Base-by-base conservation (phyloP, 2,888 invertebrate species). In the Zaprionus bogoriensis region DNA sequence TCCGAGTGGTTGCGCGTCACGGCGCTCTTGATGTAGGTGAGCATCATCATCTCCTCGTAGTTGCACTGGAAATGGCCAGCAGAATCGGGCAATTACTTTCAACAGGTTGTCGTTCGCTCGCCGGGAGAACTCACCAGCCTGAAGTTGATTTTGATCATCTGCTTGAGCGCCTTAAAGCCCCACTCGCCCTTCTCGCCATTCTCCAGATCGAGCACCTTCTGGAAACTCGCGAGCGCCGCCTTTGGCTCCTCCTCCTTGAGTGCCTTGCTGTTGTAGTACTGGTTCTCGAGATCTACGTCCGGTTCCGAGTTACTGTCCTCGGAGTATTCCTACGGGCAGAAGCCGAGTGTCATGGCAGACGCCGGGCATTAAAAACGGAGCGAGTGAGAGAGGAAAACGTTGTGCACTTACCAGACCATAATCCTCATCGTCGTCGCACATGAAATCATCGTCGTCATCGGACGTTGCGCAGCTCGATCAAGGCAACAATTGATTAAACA, bases 141-240 rank as follows among this genome's bases (percentile, higher is more conserved):
- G 91, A 99, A 99, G 91, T 99, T 98, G 65, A 99, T 99, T 92
- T 99, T 99, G 46, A 99, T 99, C 99, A 99, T 99, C 91, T 99
- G 99, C 90, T 99, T 99, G 12, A 99, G 93, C 0, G 99, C 99
- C 91, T 99, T 99, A 91, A 99, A 99, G 0, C 99, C 99, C 99
- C 99, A 99, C 93, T 99, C 99, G 53, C 99, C 99, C 91, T 99
- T 99, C 78, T 99, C 99, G 0, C 97, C 98, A 36, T 96, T 97
- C 92, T 99, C 99, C 65, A 99, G 92, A 88, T 99, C 99, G 71
- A 99, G 92, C 7, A 99, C 99, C 91, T 97, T 96, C 89, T 97
- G 96, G 91, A 99, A 99, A 78, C 98, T 98, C 67, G 95, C 94
- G 64, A 99, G 92, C 0, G 99, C 99, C 7, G 95, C 95, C 82